These are phyloP conservation scores for Alethe diademata DNA, from an alignment of 2,113 vertebrate species.

Conservation along the genomic window DNA sequence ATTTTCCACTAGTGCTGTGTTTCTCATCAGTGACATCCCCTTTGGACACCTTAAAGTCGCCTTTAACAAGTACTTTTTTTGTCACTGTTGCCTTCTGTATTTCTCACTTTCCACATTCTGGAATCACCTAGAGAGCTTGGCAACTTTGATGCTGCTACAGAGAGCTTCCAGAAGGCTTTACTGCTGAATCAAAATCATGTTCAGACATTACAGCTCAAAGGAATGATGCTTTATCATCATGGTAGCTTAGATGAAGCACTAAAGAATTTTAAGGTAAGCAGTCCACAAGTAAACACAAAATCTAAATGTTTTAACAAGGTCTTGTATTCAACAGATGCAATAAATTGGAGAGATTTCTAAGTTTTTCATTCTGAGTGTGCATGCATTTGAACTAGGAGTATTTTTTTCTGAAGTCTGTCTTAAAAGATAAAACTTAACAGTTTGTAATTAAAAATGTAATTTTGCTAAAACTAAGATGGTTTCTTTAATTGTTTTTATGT, in stretches of 20 bases:
- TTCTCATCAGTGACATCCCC: neutral
- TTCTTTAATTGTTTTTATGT: neutral
- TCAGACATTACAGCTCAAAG: constrained; percentile 92
- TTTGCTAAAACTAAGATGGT: neutral
- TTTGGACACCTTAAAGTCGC: neutral
- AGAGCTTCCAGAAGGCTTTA: constrained; percentile 95
- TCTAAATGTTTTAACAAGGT: neutral
- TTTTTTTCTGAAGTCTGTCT: neutral
- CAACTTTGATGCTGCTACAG: constrained; percentile 94
- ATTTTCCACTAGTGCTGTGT: neutral
- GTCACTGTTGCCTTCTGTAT: neutral
- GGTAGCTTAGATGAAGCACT: constrained; percentile 93
- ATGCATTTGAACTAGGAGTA: neutral
- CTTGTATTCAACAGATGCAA: neutral
- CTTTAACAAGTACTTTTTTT: neutral
- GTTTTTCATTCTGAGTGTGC: neutral
- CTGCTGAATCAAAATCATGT: constrained; percentile 97
- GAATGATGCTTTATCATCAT: constrained; percentile 98
- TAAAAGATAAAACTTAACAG: neutral
- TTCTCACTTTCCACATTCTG: neutral
- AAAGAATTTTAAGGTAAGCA: constrained; percentile 91
- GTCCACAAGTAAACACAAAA: neutral
- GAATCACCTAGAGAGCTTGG: constrained; percentile 85
- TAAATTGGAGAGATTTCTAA: neutral
- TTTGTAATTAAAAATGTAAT: neutral